These are phyloP conservation scores for Marronus borbonicus DNA, from an alignment of 2,888 invertebrate species.

Conservation along the genomic window DNA sequence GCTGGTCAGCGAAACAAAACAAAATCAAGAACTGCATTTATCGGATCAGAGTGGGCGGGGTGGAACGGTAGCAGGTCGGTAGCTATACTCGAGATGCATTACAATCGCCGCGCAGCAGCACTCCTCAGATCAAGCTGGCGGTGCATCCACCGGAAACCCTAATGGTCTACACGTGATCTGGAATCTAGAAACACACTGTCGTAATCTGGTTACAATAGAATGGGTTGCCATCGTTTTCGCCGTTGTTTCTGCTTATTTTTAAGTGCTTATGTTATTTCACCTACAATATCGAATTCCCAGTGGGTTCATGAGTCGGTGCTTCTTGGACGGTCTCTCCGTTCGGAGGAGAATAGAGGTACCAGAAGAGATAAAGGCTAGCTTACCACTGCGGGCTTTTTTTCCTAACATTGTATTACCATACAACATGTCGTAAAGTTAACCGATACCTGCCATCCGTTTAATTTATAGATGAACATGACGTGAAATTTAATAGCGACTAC, in stretches of 20 bases:
- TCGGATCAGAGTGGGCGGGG: constrained; percentile 69
- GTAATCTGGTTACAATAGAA: constrained; percentile 68
- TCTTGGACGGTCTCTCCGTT: constrained; percentile 38
- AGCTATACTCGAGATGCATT: constrained; percentile 67
- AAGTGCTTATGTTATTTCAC: constrained; percentile 60
- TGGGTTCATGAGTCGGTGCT: constrained; percentile 51
- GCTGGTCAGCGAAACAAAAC: constrained; percentile 63
- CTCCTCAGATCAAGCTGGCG: constrained; percentile 57
- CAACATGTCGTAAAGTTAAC: constrained; percentile 50
- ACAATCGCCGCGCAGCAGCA: constrained; percentile 60
- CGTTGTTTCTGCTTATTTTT: constrained; percentile 58
- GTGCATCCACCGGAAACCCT: constrained; percentile 67
- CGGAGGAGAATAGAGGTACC: constrained; percentile 42
- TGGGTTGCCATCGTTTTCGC: constrained; percentile 57
- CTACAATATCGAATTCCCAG: constrained; percentile 57
- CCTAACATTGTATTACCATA: constrained; percentile 47
- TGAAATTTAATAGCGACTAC: constrained; percentile 47
- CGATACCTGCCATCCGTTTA: constrained; percentile 40
- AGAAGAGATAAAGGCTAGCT: constrained; percentile 41
- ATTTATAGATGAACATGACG: constrained; percentile 48
- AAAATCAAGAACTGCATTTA: constrained; percentile 68
- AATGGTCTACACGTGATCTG: constrained; percentile 70
- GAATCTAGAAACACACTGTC: constrained; percentile 65
- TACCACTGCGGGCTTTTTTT: constrained; percentile 35
- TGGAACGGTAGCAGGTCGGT: constrained; percentile 62